Percentiles rank a stretch among this genome's conserved stretches.
phyloP scores from a whole-genome alignment of 2,113 vertebrate species.

The Hemicordylus capensis region DNA sequence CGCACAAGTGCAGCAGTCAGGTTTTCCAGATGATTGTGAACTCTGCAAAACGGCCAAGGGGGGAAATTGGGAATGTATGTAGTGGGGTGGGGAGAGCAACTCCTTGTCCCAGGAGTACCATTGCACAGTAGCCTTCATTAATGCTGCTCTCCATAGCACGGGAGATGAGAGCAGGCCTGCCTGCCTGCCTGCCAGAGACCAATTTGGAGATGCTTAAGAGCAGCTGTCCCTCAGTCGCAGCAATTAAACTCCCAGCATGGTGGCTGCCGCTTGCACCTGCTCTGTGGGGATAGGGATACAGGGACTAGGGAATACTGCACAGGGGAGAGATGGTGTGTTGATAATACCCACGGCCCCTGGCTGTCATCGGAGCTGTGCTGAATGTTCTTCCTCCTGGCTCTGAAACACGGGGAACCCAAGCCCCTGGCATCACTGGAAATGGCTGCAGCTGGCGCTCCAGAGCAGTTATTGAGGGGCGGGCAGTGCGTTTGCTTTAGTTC shows the following conservation, averaged over 20 bases:
- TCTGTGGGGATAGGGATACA: not conserved
- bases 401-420: not conserved
- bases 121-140: not conserved
- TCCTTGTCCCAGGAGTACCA: not conserved
- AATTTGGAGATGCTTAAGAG: constrained; percentile 17
- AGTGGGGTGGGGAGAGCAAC: not conserved
- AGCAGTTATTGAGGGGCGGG: not conserved
- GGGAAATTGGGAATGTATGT: not conserved
- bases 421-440: constrained; percentile 15
- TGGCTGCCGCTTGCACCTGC: constrained; percentile 13
- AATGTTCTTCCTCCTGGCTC: constrained; percentile 11
- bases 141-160: not conserved
- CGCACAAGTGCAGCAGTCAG: not conserved
- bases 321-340: constrained; percentile 4
- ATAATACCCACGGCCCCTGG: constrained; percentile 28
- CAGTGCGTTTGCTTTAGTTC: not conserved
- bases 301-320: not conserved
- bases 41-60: not conserved
- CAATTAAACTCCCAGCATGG: constrained; percentile 37
- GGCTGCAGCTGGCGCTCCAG: constrained; percentile 7
- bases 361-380: constrained; percentile 6
- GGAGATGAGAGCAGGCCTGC: not conserved
- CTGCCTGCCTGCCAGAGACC: not conserved
- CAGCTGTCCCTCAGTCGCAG: constrained; percentile 33
- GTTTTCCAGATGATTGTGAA: not conserved